phyloP scores from a whole-genome alignment of 2,888 invertebrate genomes.

The Spialia ferax region DNA sequence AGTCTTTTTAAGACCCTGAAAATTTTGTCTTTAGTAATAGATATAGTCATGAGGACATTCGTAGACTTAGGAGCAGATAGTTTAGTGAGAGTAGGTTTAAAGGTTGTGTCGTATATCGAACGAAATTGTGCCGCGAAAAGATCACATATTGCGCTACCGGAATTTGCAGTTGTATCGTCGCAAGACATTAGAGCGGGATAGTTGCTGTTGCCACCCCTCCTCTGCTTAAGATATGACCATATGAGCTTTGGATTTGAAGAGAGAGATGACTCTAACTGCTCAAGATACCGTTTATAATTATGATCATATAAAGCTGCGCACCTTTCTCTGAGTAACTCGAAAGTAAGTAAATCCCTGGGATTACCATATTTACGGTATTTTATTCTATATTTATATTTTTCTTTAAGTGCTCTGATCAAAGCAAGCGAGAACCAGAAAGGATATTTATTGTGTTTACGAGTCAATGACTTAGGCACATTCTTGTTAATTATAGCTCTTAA shows the following conservation, averaged over 20 bases:
- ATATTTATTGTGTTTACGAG: background rate
- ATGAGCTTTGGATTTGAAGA: constrained; percentile 21
- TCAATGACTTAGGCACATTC: background rate
- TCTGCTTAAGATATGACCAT: constrained; percentile 13
- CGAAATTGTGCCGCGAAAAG: constrained; percentile 14
- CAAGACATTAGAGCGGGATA: constrained; percentile 9
- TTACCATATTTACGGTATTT: constrained; percentile 1
- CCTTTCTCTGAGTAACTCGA: background rate
- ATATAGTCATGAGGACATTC: background rate
- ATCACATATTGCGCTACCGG: constrained; percentile 5
- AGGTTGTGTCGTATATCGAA: background rate
- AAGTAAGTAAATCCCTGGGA: background rate
- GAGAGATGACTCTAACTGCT: background rate
- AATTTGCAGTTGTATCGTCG: background rate
- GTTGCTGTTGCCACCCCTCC: background rate
- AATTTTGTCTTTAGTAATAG: constrained; percentile 4
- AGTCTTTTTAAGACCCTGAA: constrained; percentile 1
- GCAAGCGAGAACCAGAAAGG: background rate
- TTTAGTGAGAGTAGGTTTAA: background rate
- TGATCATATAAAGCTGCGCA: background rate
- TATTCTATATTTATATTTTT: background rate
- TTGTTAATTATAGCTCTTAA: constrained; percentile 5
- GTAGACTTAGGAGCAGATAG: background rate
- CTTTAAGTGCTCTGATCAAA: background rate
- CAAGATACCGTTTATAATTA: constrained; percentile 7